phyloP scores from a whole-genome alignment of 2,888 invertebrate species.

The Koerneria pararmatus region DNA sequence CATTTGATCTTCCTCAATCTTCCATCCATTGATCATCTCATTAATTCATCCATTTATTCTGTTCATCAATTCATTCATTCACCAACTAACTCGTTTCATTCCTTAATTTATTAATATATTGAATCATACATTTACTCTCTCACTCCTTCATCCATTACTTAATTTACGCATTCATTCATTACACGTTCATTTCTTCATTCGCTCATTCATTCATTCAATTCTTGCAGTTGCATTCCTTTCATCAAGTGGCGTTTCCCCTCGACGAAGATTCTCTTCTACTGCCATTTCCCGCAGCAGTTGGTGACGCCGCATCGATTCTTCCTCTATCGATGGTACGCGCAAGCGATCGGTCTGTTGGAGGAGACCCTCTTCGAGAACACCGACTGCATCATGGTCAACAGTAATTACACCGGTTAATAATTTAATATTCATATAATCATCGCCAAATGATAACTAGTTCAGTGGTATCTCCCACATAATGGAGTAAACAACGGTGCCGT shows the following conservation, averaged over 20 bases:
- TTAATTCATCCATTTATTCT: no score
- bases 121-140: background rate
- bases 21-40: no score
- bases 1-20: no score
- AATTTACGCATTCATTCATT: no score
- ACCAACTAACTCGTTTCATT: background rate
- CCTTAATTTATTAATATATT: background rate
- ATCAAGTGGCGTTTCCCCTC: slow-evolving; percentile 57
- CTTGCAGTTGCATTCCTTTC: slow-evolving; percentile 55
- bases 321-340: slow-evolving; percentile 57
- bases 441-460: background rate
- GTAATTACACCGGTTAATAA: slow-evolving; percentile 63
- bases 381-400: slow-evolving; percentile 63
- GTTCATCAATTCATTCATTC: no score
- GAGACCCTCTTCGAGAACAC: slow-evolving; percentile 63
- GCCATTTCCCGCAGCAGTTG: slow-evolving; percentile 58
- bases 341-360: slow-evolving; percentile 53
- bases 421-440: background rate
- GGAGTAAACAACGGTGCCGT: background rate
- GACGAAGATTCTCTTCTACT: slow-evolving; percentile 56
- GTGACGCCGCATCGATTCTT: slow-evolving; percentile 57
- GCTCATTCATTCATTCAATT: background rate
- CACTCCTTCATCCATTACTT: no score
- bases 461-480: background rate
- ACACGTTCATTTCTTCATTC: background rate